Percentiles rank a stretch among this genome's conserved stretches.
These are phyloP conservation scores for Rhinoderma darwinii DNA, from an alignment of 2,113 vertebrate genomes.

Conservation along the genomic window DNA sequence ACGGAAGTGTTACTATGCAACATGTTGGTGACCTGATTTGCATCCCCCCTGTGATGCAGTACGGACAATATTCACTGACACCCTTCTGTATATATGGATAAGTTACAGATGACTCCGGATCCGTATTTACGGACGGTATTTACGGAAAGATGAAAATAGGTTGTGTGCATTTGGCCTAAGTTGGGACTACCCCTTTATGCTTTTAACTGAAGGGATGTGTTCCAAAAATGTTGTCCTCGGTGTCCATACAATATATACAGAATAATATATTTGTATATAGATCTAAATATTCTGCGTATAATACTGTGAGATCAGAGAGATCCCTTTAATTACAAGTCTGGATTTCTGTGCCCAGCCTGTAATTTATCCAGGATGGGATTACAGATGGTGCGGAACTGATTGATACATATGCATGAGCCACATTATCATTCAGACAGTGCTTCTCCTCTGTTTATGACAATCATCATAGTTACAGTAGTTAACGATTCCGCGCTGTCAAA, in stretches of 20 bases:
- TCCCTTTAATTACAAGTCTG: slow-evolving; percentile 10
- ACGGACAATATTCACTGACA: too few relatives aligned
- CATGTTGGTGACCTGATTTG: too few relatives aligned
- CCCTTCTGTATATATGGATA: too few relatives aligned
- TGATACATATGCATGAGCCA: slow-evolving; percentile 25
- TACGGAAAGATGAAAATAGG: too few relatives aligned
- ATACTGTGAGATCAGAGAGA: not conserved
- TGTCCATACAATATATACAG: not conserved
- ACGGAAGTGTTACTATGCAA: too few relatives aligned
- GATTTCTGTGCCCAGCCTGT: slow-evolving; percentile 5
- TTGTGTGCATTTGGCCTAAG: too few relatives aligned
- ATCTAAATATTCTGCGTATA: not conserved
- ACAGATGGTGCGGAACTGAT: slow-evolving; percentile 24
- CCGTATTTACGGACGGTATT: too few relatives aligned
- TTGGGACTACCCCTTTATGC: not conserved
- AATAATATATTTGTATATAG: not conserved
- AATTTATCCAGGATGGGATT: slow-evolving; percentile 3
- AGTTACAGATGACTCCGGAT: too few relatives aligned
- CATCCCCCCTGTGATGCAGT: too few relatives aligned
- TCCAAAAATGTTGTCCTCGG: not conserved
- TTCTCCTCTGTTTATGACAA: slow-evolving; percentile 46
- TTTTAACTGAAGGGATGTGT: not conserved
- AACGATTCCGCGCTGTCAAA: slow-evolving; percentile 45
- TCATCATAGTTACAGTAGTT: slow-evolving; percentile 30
- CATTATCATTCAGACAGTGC: slow-evolving; percentile 44